Base-by-base conservation (phyloP, 1,140 invertebrate genomes). In the Drosophila kikkawai region DNA sequence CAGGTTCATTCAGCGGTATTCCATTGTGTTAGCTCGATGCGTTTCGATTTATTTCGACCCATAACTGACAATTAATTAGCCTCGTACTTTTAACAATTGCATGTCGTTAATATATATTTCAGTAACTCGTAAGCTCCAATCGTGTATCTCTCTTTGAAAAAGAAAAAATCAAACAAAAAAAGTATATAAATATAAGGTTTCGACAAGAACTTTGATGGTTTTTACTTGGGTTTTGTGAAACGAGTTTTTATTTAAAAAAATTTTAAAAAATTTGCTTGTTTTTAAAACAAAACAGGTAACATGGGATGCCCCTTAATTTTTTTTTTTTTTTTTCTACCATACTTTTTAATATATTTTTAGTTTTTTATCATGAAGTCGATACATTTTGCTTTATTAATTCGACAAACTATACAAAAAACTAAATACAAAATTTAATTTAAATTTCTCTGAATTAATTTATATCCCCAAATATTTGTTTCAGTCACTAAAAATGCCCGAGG, bases 101-200 rank as follows among this genome's bases (percentile, higher is more conserved):
- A 90, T 88, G 85, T 90, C 81, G 85, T 88, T 88, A 88, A 70
- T 71, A 88, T 85, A 85, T 90, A 81, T 90, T 88, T 90, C 70
- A 90, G 75, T 90, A 55, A 90, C 78, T 90, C 69, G 34, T 90
- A 90, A 90, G 85, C 85, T 84, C 79, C 83, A 88, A 84, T 59
- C 80, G 81, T 88, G 85, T 88, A 88, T 88, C 87, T 88, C 85
- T 88, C 85, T 88, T 88, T 88, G 22, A 88, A 88, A 88, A 88
- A 88, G 85, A 88, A 88, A 86, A 80, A 69, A 87, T 68, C 44
- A 36, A 80, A 67, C 63, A 78, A 88, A 88, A 84, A 75, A 79
- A 79, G 80, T 80, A 77, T 71, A 84, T 88, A 80, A 69, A 79
- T 81, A 79, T 88, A 88, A 88, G 84, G 84, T 90, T 88, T 88